Percentiles rank a stretch among this genome's conserved stretches.
phyloP scores from a whole-genome alignment of 2,113 vertebrate genomes.

The Colaptes auratus region DNA sequence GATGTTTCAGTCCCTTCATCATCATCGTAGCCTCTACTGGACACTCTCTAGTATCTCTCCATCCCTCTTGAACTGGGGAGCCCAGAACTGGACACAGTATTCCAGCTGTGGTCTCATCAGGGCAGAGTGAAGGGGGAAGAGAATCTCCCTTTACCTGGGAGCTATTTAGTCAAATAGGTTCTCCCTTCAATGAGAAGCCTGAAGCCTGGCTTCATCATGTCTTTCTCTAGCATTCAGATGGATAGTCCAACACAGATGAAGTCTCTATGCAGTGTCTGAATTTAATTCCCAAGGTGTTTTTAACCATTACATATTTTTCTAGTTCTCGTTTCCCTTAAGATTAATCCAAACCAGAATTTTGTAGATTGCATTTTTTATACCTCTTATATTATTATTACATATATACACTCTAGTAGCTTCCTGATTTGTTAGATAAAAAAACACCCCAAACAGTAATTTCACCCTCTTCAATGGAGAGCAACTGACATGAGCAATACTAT shows the following conservation, averaged over 20 bases:
- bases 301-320: neutral
- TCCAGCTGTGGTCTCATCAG: too few relatives aligned
- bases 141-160: too few relatives aligned
- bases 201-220: neutral
- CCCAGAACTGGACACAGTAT: too few relatives aligned
- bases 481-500: neutral
- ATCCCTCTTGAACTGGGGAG: too few relatives aligned
- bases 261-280: neutral
- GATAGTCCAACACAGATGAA: neutral
- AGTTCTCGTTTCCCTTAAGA: neutral
- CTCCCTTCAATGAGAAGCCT: neutral
- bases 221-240: neutral
- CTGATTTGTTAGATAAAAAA: neutral
- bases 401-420: neutral
- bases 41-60: too few relatives aligned
- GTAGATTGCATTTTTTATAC: neutral
- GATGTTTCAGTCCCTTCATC: too few relatives aligned
- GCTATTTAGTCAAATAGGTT: neutral
- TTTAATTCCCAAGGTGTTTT: neutral
- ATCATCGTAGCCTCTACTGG: too few relatives aligned
- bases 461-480: neutral
- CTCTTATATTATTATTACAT: neutral
- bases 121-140: too few relatives aligned
- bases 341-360: neutral
- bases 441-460: neutral